These are phyloP conservation scores for Heliconius erato DNA, from an alignment of 2,888 invertebrate genomes.

Conservation along the genomic window DNA sequence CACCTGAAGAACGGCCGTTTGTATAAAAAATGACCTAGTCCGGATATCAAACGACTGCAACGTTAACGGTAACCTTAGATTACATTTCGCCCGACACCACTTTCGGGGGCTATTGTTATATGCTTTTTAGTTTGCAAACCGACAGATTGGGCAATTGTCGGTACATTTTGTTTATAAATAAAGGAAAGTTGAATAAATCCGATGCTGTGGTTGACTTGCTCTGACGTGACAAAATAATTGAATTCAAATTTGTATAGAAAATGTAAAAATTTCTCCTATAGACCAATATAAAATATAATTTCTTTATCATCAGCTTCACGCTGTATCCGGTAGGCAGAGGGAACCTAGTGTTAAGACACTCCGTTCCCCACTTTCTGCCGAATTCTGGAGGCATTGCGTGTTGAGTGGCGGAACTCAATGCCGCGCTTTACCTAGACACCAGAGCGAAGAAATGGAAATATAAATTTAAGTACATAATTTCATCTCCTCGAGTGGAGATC, in stretches of 20 bases:
- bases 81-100: slow-evolving; percentile 75
- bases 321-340: no score
- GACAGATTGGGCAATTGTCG: slow-evolving; percentile 48
- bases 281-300: background rate
- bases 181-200: slow-evolving; percentile 21
- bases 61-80: slow-evolving; percentile 79
- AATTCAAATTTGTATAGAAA: slow-evolving; percentile 5
- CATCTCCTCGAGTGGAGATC: no score
- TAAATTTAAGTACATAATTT: no score
- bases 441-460: no score
- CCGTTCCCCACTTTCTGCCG: no score
- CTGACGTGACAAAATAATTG: slow-evolving; percentile 25
- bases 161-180: slow-evolving; percentile 38
- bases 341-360: no score
- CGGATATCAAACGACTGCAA: slow-evolving; percentile 81
- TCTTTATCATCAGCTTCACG: background rate
- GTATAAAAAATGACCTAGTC: slow-evolving; percentile 84
- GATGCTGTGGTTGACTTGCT: slow-evolving; percentile 17
- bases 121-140: slow-evolving; percentile 67
- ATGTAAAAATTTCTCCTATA: background rate
- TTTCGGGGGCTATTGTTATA: slow-evolving; percentile 71
- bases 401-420: no score
- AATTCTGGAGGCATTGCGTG: no score
- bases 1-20: slow-evolving; percentile 43
- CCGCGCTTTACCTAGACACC: no score